A percentile compares a stretch with the other conserved stretches of the same genome.
Conservation (phyloP, 2,888 invertebrate genomes). For the Melinopterus prodromus region DNA sequence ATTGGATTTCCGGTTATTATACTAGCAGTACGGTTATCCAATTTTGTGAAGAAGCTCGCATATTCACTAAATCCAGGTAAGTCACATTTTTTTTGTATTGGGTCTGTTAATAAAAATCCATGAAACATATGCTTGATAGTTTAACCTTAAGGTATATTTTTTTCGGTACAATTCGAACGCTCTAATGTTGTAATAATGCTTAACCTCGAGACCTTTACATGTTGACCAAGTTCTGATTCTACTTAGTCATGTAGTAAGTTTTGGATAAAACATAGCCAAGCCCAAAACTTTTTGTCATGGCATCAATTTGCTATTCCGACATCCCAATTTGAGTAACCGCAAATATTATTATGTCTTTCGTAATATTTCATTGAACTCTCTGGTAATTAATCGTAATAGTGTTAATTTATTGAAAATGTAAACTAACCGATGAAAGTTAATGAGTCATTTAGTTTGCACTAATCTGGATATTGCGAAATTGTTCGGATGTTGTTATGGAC, state of each 20-base stretch:
- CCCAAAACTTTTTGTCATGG: neutral
- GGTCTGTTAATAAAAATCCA: neutral
- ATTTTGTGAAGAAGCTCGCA: slow-evolving; percentile 83
- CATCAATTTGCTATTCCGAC: neutral
- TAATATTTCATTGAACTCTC: neutral
- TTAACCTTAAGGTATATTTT: neutral
- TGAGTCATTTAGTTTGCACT: neutral
- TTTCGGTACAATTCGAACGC: slow-evolving; percentile 11
- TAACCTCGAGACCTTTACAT: neutral
- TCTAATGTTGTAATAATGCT: neutral
- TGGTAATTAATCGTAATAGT: neutral
- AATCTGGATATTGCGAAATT: neutral
- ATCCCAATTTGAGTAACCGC: too few species aligned
- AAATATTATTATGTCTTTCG: neutral
- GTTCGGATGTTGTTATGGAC: neutral
- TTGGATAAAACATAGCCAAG: neutral
- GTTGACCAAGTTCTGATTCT: neutral
- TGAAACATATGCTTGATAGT: slow-evolving; percentile 4
- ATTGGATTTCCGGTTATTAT: slow-evolving; percentile 87
- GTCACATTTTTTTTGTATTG: slow-evolving; percentile 49
- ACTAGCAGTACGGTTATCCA: slow-evolving; percentile 77
- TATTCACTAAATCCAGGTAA: slow-evolving; percentile 85
- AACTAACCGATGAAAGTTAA: too few species aligned
- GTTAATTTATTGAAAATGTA: neutral
- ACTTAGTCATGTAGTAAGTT: neutral